These are phyloP conservation scores for Ctenomys sociabilis DNA, from an alignment of 2,113 vertebrate species.

Conservation along the genomic window DNA sequence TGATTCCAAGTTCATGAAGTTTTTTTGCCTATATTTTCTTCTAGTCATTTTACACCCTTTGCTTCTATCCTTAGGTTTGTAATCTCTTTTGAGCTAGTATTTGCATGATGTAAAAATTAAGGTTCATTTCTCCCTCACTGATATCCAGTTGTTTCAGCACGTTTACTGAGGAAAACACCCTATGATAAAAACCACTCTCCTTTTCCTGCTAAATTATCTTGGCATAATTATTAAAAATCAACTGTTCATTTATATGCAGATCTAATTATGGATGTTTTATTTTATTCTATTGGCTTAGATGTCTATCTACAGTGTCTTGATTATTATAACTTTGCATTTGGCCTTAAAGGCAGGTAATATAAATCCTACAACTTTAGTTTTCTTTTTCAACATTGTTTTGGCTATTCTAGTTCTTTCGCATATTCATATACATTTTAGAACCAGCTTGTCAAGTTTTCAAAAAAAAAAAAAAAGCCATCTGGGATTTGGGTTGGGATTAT, in stretches of 20 bases:
- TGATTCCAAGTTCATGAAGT: constrained; percentile 5
- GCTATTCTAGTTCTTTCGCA: constrained; percentile 69
- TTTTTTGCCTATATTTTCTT: constrained; percentile 33
- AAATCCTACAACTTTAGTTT: constrained; percentile 51
- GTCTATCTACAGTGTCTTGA: not conserved
- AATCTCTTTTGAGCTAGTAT: constrained; percentile 46
- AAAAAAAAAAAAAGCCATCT: constrained; percentile 74
- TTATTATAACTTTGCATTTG: not conserved
- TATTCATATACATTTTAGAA: constrained; percentile 74
- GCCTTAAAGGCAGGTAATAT: constrained; percentile 52
- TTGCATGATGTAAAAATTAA: constrained; percentile 51
- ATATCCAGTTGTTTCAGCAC: constrained; percentile 13
- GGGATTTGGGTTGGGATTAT: constrained; percentile 77
- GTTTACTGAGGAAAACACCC: not conserved
- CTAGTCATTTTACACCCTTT: constrained; percentile 26
- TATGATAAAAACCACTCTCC: not conserved
- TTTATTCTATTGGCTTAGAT: not conserved
- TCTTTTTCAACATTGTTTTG: constrained; percentile 68
- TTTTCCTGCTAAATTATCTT: constrained; percentile 32
- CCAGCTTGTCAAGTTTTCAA: constrained; percentile 56
- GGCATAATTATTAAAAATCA: constrained; percentile 32
- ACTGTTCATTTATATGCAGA: not conserved
- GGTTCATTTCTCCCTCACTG: not conserved
- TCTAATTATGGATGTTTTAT: constrained; percentile 25
- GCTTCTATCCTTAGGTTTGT: constrained; percentile 27